Conservation (phyloP, 1,140 invertebrate genomes). For the Drosophila truncata region DNA sequence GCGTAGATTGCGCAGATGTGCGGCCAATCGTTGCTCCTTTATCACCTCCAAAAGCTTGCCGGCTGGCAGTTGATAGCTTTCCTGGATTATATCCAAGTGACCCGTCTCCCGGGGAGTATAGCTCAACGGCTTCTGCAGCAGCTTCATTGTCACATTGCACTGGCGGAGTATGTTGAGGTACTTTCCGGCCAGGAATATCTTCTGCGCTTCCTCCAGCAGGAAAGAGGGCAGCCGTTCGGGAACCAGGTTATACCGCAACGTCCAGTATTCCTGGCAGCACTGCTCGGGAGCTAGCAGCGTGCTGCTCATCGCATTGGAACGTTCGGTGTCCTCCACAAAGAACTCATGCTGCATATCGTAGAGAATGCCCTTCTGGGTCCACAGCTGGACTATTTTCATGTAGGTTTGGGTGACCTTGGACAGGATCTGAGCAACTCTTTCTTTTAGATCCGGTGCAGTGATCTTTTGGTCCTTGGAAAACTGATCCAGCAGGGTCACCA, state of each 20-base stretch:
- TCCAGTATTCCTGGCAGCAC: slow-evolving; percentile 64
- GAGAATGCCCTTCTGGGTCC: slow-evolving; percentile 65
- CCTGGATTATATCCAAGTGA: slow-evolving; percentile 34
- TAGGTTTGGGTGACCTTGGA: slow-evolving; percentile 34
- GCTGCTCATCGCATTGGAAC: slow-evolving; percentile 46
- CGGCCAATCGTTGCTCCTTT: slow-evolving; percentile 29
- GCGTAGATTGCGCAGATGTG: slow-evolving; percentile 47
- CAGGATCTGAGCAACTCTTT: slow-evolving; percentile 17
- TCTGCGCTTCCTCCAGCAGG: slow-evolving; percentile 13
- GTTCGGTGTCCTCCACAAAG: slow-evolving; percentile 59
- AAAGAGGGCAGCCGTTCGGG: slow-evolving; percentile 54
- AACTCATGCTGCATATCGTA: slow-evolving; percentile 59
- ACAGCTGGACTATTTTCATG: slow-evolving; percentile 73
- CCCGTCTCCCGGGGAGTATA: slow-evolving; percentile 22
- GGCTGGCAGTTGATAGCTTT: slow-evolving; percentile 57
- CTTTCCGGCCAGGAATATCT: slow-evolving; percentile 61
- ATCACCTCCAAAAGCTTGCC: slow-evolving; percentile 52
- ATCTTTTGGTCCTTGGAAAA: slow-evolving; percentile 25
- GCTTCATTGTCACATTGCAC: slow-evolving; percentile 54
- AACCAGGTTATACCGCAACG: slow-evolving; percentile 35
- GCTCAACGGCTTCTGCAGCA: slow-evolving; percentile 47
- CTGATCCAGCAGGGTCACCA: slow-evolving; percentile 54
- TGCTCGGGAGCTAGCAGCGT: slow-evolving; percentile 52
- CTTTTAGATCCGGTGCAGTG: slow-evolving; percentile 13
- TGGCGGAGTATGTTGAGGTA: slow-evolving; percentile 67